phyloP scores from a whole-genome alignment of 2,113 vertebrate species.

The Pelvicachromis taeniatus region DNA sequence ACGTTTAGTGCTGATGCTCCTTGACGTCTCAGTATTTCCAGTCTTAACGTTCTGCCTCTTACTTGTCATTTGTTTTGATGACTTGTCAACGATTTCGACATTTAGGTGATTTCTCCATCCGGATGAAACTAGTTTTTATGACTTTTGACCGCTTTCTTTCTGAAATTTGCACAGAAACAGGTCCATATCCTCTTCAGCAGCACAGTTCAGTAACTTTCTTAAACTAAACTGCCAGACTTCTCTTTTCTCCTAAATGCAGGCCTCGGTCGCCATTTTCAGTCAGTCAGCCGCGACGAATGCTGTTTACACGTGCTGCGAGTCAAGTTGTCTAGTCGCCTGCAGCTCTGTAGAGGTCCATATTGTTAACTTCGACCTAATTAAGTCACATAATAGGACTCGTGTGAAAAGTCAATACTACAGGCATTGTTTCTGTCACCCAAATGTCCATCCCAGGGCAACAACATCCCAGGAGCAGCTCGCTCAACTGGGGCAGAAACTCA shows the following conservation, averaged over 20 bases:
- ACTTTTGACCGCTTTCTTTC: background rate
- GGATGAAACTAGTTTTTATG: background rate
- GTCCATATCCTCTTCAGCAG: background rate
- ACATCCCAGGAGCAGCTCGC: conserved; percentile 16
- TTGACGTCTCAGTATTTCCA: conserved; percentile 56
- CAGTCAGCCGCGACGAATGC: background rate
- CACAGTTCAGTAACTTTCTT: background rate
- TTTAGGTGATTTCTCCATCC: conserved; percentile 14
- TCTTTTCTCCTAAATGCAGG: background rate
- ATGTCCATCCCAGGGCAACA: background rate
- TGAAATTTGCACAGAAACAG: background rate
- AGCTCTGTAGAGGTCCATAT: background rate
- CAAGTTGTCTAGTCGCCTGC: background rate
- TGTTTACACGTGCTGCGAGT: conserved; percentile 5
- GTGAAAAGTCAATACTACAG: conserved; percentile 55
- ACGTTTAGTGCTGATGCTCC: conserved; percentile 26
- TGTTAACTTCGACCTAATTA: conserved; percentile 49
- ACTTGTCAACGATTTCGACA: conserved; percentile 13
- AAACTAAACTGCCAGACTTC: background rate
- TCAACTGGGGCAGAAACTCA: conserved; percentile 60
- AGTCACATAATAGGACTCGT: conserved; percentile 37
- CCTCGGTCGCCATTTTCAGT: background rate
- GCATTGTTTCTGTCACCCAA: conserved; percentile 21
- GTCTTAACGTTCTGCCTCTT: conserved; percentile 6
- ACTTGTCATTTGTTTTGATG: conserved; percentile 35